These are phyloP conservation scores for Dicrurus megarhynchus DNA, from an alignment of 2,113 vertebrate genomes.

Conservation along the genomic window DNA sequence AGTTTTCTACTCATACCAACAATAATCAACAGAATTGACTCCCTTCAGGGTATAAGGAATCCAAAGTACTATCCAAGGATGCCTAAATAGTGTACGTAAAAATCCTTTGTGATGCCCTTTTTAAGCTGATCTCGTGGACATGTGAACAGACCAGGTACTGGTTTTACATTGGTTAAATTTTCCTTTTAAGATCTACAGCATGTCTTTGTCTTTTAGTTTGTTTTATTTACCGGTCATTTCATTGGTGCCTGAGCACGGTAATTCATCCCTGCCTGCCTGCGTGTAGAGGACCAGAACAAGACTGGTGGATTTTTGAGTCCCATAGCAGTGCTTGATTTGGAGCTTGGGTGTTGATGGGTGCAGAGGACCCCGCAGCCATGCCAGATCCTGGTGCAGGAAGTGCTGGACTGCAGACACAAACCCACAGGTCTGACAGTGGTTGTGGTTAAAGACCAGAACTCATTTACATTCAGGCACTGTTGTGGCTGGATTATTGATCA, in stretches of 20 bases:
- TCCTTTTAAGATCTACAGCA: background rate
- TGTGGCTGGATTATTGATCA: background rate
- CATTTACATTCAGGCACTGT: background rate
- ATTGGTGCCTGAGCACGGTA: background rate
- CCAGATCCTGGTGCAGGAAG: background rate
- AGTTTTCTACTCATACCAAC: background rate
- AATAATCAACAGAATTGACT: background rate
- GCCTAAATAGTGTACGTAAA: background rate
- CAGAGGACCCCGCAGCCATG: rapidly evolving
- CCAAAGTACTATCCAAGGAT: background rate
- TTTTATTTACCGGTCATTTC: background rate
- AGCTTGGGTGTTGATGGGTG: background rate
- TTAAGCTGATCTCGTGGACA: background rate
- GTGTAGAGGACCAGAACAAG: background rate
- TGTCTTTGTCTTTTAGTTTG: background rate
- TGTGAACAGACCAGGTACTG: background rate
- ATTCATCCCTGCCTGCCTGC: background rate
- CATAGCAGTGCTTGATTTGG: rapidly evolving
- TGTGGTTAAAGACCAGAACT: background rate
- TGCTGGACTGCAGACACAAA: background rate
- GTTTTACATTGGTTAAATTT: background rate
- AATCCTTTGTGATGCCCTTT: background rate
- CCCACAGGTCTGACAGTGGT: rapidly evolving
- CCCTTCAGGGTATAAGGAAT: background rate
- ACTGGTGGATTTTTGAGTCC: background rate